Conservation (phyloP, 2,113 vertebrate genomes). For the Heteronetta atricapilla region DNA sequence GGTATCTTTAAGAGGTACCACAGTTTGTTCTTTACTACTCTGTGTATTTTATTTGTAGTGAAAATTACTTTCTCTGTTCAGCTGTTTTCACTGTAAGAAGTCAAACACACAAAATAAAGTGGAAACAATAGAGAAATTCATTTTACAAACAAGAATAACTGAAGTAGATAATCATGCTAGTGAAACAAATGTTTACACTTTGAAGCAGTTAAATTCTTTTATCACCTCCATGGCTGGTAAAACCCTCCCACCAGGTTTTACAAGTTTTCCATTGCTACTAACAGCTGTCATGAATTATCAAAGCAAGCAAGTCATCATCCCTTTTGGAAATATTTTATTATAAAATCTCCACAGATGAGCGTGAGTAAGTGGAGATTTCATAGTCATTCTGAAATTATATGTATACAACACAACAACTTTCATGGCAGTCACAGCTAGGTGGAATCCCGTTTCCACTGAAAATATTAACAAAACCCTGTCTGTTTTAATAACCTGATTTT, state of each 20-base stretch:
- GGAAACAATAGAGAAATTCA: background rate
- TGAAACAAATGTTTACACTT: background rate
- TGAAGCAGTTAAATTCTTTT: background rate
- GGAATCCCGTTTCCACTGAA: background rate
- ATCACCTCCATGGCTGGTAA: background rate
- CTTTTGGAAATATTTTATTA: background rate
- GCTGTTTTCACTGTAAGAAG: background rate
- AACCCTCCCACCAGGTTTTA: background rate
- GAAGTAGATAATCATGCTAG: background rate
- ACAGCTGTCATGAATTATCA: background rate
- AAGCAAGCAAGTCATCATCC: background rate
- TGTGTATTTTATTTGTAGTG: background rate
- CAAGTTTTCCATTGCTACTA: background rate
- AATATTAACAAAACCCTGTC: background rate
- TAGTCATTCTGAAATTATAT: background rate
- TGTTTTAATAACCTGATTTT: background rate
- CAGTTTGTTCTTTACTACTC: background rate
- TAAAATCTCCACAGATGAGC: background rate
- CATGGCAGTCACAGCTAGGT: background rate
- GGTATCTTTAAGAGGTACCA: background rate
- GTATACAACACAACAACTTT: background rate
- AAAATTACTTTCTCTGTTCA: slow-evolving; percentile 7
- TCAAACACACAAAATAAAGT: background rate
- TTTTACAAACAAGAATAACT: background rate
- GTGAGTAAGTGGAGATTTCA: background rate